phyloP scores from a whole-genome alignment of 2,888 invertebrate species.

The Scaeva pyrastri region DNA sequence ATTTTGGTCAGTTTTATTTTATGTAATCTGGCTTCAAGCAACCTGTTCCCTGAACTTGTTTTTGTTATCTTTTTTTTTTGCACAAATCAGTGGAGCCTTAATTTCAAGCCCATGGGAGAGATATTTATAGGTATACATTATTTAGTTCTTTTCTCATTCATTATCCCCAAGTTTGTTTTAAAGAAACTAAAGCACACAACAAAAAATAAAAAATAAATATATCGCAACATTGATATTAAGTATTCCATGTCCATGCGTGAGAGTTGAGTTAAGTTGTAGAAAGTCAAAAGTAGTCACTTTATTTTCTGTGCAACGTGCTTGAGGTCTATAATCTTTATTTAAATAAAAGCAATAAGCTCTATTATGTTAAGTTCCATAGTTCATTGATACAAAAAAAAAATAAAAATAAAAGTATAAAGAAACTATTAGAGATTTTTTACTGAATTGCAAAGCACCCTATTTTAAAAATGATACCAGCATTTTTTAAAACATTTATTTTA shows the following conservation, averaged over 20 bases:
- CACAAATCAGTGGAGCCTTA: constrained; percentile 42
- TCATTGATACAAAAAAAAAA: not conserved
- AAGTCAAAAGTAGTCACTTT: constrained; percentile 39
- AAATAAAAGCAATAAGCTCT: constrained; percentile 25
- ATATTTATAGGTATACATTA: constrained; percentile 1
- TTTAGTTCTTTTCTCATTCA: constrained; percentile 58
- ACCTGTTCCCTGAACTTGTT: constrained; percentile 71
- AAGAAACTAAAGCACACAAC: constrained; percentile 31
- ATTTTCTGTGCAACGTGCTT: constrained; percentile 19
- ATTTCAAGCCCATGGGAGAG: constrained; percentile 49
- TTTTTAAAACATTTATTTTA: too few species aligned
- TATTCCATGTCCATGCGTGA: constrained; percentile 67
- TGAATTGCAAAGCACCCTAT: constrained; percentile 5
- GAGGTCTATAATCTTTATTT: constrained; percentile 31
- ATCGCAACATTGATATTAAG: constrained; percentile 29
- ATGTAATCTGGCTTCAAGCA: constrained; percentile 39
- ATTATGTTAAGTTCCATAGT: constrained; percentile 27
- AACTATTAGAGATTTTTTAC: not conserved
- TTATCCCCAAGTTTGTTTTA: constrained; percentile 24
- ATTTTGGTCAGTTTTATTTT: constrained; percentile 52
- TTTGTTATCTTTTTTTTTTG: too few species aligned
- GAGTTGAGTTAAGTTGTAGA: constrained; percentile 49
- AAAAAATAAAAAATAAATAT: constrained; percentile 30
- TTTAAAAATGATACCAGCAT: too few species aligned
- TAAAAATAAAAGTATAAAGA: not conserved